A percentile compares a stretch with the other conserved stretches of the same genome.
Conservation (phyloP, 2,888 invertebrate species). For the Gari tellinella region DNA sequence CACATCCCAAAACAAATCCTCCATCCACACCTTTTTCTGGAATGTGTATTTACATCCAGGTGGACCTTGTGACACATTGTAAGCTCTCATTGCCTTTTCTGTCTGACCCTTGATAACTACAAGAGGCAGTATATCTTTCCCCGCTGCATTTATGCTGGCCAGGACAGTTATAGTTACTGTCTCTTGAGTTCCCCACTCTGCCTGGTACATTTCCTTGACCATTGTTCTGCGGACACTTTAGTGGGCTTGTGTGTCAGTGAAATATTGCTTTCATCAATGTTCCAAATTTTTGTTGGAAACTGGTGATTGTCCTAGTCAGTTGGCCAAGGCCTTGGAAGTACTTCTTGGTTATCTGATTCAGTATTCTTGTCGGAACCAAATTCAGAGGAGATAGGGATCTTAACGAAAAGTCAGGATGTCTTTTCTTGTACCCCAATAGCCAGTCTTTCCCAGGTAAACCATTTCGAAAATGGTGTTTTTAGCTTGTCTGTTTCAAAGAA, state of each 20-base stretch:
- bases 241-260: constrained; percentile 14
- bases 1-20: constrained; percentile 24
- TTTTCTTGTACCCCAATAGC: constrained; percentile 30
- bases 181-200: constrained; percentile 40
- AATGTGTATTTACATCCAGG: constrained; percentile 19
- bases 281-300: constrained; percentile 11
- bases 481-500: too few species aligned
- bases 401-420: constrained; percentile 36
- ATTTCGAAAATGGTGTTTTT: constrained; percentile 39
- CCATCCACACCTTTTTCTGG: constrained; percentile 41
- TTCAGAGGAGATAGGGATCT: constrained; percentile 29
- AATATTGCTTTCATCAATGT: constrained; percentile 23
- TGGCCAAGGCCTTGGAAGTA: constrained; percentile 25
- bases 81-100: constrained; percentile 12
- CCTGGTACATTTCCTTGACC: constrained; percentile 38
- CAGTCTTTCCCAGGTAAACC: constrained; percentile 50
- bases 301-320: too few species aligned
- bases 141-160: constrained; percentile 55
- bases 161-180: constrained; percentile 51
- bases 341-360: constrained; percentile 15
- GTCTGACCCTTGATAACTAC: constrained; percentile 55
- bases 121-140: constrained; percentile 44
- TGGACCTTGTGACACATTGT: constrained; percentile 4
- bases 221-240: too few species aligned
- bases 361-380: constrained; percentile 23